These are phyloP conservation scores for Ascidia mentula DNA, from an alignment of 23 tunicate species.

Conservation along the genomic window DNA sequence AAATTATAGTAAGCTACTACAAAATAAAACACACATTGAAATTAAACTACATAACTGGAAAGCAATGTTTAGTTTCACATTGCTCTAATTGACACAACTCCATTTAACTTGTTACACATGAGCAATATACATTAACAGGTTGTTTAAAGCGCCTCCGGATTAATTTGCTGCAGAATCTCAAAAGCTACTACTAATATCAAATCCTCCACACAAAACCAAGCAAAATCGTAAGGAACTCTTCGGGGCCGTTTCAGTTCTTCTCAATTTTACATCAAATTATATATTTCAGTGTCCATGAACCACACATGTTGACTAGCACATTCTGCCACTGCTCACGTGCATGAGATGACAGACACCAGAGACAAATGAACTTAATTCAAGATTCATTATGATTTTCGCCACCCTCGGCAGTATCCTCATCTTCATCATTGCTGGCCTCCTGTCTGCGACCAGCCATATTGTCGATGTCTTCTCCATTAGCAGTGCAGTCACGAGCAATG, in stretches of 20 bases:
- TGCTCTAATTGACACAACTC: not conserved
- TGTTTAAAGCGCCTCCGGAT: not conserved
- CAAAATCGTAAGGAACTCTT: not conserved
- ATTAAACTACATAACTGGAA: slow-evolving; percentile 5
- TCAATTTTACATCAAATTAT: not conserved
- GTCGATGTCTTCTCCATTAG: slow-evolving; percentile 42
- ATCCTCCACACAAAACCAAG: slow-evolving; percentile 13
- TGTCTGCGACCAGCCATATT: slow-evolving; percentile 22
- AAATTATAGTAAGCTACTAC: not conserved
- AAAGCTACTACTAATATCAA: slow-evolving; percentile 11
- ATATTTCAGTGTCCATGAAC: slow-evolving; percentile 6
- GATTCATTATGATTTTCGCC: slow-evolving; percentile 5
- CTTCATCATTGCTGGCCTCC: slow-evolving; percentile 35
- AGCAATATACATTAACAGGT: not conserved
- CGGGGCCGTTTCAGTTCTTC: not conserved
- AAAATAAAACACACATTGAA: not conserved
- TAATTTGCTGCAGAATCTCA: not conserved
- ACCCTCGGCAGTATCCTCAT: slow-evolving; percentile 14
- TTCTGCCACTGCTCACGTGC: not conserved
- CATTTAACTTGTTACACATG: not conserved
- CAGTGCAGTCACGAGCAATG: slow-evolving; percentile 83
- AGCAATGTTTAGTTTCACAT: not conserved
- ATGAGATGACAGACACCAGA: slow-evolving; percentile 5
- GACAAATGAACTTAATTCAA: not conserved
- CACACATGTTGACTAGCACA: slow-evolving; percentile 11